Base-by-base conservation (phyloP, 2,113 vertebrate species). In the Oncorhynchus tshawytscha region DNA sequence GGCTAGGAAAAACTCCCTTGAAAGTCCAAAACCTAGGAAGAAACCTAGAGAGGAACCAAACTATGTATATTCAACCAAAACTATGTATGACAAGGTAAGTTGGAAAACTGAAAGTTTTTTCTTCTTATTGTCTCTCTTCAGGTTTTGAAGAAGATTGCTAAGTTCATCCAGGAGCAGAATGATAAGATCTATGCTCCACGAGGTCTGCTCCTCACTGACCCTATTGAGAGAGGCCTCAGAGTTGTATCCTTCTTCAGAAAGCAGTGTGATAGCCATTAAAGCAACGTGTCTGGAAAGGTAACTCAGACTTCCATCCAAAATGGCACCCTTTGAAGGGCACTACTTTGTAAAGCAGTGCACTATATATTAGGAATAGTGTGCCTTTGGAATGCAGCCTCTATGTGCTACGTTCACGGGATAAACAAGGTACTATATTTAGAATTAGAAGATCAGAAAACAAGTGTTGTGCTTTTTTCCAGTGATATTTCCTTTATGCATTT, bases 131-230 rank as follows among this genome's bases (percentile, higher is more conserved):
- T 67, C 5, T 54, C 9, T 20, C 49, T 22, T 4, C 83, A 99
- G 97, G 96, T 98, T 85, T 91, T 99, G 87, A 98, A 96, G 95
- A 99, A 98, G 90, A 96, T 99, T 77, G 95, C 97, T 12, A 96
- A 95, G 73, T 99, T 95, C 78, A 97, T 99, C 77, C 97, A 97
- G 86, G 97, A 99, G 83, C 97, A 99, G 91, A 99, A 99, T 0
- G 96, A 98, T 91, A 99, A 98, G 91, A 92, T 99, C 85, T 98
- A 97, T 2, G 95, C 95, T 0, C 97, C 96, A 0, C 93, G 96
- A 78, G 97, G 97, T 8, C 92, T 99, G 49, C 90, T 98, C 84
- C 95, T 99, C 79, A 99, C 97, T 0, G 96, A 99, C 80, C 97
- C 97, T 0, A 95, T 99, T 75, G 97, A 98, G 77, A 94, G 97